Base-by-base conservation (phyloP, 2,113 vertebrate species). In the Bothrops jararaca region DNA sequence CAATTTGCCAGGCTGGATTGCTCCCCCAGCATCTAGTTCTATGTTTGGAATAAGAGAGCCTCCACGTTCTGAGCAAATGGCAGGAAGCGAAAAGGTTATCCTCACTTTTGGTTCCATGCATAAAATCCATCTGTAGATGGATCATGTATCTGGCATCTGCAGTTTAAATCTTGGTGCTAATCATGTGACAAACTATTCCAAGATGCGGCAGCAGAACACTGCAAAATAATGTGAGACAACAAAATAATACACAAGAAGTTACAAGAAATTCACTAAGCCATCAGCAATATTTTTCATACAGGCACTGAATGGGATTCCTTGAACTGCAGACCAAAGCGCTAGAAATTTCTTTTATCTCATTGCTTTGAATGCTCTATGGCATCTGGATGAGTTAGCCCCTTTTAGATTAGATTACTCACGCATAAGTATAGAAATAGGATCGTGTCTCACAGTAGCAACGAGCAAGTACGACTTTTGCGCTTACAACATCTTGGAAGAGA, bases 401-500 rank as follows among this genome's bases (percentile, higher is more conserved):
- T 50, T 57, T 48, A 58, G 39, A 34, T 48, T 56, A 85, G 64
- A 34, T 57, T 89, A 29, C 29, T 48, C 12, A 0, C 29, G 50
- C 4, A 85, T 50, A 53, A 20, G 34, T n/a, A 34, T 7, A 88
- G 15, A 5, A 6, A 86, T 58, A 23, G 88, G 2, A 54, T 93
- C 64, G 80, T 94, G 0, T 23, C 64, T 60, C 1, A 15, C 29
- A 93, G 90, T 29, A 29, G 90, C 1, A 1, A 86, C 92, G 64
- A 85, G 1, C 57, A 86, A 74, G 64, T 48, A 39, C 90, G 53
- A 52, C 23, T 54, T 89, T 7, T 89, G 87, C 20, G 86, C 95
- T 94, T 95, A 3, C 91, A 86, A 94, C 93, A 90, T 94, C 89
- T 92, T 2, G 92, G 23, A 95, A 95, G 89, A 92, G 60, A 87